Conservation (phyloP, 1,140 invertebrate species). For the Nautilus pompilius region DNA sequence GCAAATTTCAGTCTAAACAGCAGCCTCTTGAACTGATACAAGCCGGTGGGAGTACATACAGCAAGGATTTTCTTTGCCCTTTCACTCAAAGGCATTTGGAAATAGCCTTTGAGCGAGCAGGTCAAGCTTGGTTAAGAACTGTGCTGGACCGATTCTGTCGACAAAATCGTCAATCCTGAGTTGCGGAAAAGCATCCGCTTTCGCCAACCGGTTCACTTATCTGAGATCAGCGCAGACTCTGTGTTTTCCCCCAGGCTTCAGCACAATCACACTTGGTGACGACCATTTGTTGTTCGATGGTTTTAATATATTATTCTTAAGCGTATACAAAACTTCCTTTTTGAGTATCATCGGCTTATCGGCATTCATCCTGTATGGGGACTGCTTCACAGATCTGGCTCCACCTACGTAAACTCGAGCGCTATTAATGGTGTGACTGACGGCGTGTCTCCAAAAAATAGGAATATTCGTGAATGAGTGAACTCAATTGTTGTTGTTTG, state of each 20-base stretch:
- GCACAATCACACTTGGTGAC: slow-evolving; percentile 23
- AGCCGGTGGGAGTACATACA: slow-evolving; percentile 1
- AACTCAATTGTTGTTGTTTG: not conserved
- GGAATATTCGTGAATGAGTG: not conserved
- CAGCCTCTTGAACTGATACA: slow-evolving; percentile 46
- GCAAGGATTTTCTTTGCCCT: slow-evolving; percentile 8
- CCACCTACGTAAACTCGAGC: slow-evolving; percentile 13
- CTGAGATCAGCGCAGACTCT: not conserved
- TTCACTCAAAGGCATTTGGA: slow-evolving; percentile 10
- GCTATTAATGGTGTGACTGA: not conserved
- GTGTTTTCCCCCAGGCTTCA: not conserved
- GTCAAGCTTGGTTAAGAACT: no score
- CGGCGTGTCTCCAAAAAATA: slow-evolving; percentile 9
- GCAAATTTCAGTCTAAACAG: slow-evolving; percentile 55
- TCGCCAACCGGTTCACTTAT: not conserved
- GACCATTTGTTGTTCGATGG: slow-evolving; percentile 20
- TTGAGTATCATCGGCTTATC: slow-evolving; percentile 50
- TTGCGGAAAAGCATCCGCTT: no score
- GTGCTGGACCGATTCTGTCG: not conserved
- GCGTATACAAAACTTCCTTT: slow-evolving; percentile 37
- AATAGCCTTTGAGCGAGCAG: slow-evolving; percentile 9
- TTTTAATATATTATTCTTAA: slow-evolving; percentile 21
- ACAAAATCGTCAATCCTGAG: not conserved
- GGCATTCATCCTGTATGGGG: slow-evolving; percentile 20
- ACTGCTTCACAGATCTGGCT: slow-evolving; percentile 15